Percentiles rank a stretch among this genome's conserved stretches.
These are phyloP conservation scores for Heliconius himera DNA, from an alignment of 1,140 invertebrate genomes.

Conservation along the genomic window DNA sequence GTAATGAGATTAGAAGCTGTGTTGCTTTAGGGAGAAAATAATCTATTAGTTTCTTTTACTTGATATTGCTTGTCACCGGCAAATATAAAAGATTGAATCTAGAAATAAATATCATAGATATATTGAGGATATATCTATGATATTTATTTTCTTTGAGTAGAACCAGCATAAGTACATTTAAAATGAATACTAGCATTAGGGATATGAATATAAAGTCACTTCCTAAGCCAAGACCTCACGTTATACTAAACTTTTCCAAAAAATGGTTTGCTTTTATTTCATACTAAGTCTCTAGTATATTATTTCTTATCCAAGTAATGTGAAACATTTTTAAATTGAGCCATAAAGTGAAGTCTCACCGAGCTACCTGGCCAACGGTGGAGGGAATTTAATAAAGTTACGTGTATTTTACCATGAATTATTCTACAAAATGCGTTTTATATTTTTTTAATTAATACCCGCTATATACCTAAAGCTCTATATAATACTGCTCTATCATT, in stretches of 20 bases:
- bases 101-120: too few relatives aligned
- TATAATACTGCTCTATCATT: too few relatives aligned
- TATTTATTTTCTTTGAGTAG: too few relatives aligned
- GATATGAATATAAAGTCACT: background rate
- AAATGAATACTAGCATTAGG: too few relatives aligned
- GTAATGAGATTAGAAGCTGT: background rate
- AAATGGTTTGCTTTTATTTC: conserved; percentile 27
- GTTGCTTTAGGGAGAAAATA: background rate
- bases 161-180: too few relatives aligned
- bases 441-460: conserved; percentile 48
- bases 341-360: conserved; percentile 70
- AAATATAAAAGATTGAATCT: too few relatives aligned
- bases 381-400: conserved; percentile 75
- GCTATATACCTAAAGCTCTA: background rate
- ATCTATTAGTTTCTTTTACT: background rate
- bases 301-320: conserved; percentile 68
- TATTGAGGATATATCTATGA: too few relatives aligned
- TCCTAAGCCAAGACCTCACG: background rate
- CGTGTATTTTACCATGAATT: conserved; percentile 66
- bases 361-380: conserved; percentile 60
- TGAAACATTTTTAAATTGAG: conserved; percentile 76
- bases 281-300: conserved; percentile 57
- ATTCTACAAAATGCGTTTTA: conserved; percentile 52
- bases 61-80: background rate
- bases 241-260: conserved; percentile 7